Base-by-base conservation (phyloP, 2,113 vertebrate genomes). In the Rhizomys pruinosus region DNA sequence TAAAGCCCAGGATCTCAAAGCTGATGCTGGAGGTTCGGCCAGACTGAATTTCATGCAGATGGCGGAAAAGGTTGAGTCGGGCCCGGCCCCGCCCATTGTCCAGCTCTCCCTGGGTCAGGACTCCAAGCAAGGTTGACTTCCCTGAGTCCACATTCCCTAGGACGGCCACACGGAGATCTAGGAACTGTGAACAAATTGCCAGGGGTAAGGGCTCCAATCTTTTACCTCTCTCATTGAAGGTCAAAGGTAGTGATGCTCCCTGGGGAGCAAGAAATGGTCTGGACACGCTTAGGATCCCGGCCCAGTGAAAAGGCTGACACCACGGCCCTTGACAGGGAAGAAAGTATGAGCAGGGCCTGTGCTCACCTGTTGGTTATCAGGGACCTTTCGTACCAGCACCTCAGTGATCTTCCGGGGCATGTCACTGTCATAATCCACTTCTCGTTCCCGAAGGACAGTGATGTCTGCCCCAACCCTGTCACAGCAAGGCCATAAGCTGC, bases 1-100 rank as follows among this genome's bases (percentile, higher is more conserved):
- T 99, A 97, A 99, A 99, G 84, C 99, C 99, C 0, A 99, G 98
- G 96, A 99, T 99, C 98, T 99, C 99, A 98, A 99, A 99, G 98
- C 99, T 99, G 97, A 99, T 99, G 97, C 99, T 99, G 23, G 99
- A 99, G 0, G 99, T 99, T 37, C 99, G 98, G 93, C 99, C 99
- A 17, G 99, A 99, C 95, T 99, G 99, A 97, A 99, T 99, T 97
- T 99, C 99, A 91, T 99, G 99, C 47, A 99, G 98, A 94, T 99
- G 99, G 74, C 99, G 99, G 97, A 99, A 99, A 88, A 99, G 99
- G 98, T 99, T 99, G 96, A 99, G 99, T 20, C 99, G 98, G 1
- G 99, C 99, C 95, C 99, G 98, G 66, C 99, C 99, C 74, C 99
- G 98, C 61, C 99, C 99, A 0, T 99, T 99, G 98, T 99, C 99